These are phyloP conservation scores for Halocynthia roretzi DNA, from an alignment of 23 tunicate species.

Conservation along the genomic window DNA sequence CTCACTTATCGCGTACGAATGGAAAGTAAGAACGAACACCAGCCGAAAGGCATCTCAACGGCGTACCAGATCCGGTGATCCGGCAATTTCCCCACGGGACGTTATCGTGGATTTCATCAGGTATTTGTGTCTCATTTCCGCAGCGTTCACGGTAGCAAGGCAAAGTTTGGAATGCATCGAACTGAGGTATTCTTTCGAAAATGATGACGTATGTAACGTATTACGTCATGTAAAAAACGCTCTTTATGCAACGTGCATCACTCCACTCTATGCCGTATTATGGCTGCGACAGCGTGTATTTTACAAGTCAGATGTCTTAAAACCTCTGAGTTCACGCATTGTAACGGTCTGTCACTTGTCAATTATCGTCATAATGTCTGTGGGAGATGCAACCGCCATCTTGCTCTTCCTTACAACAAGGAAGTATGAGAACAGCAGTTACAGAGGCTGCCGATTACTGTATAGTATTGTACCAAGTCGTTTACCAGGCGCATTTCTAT, in stretches of 20 bases:
- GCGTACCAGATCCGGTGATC: neutral
- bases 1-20: slow-evolving; percentile 13
- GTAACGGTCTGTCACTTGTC: slow-evolving; percentile 25
- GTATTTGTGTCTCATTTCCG: slow-evolving; percentile 41
- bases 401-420: slow-evolving; percentile 38
- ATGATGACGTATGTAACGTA: slow-evolving; percentile 20
- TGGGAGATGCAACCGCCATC: slow-evolving; percentile 27
- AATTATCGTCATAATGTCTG: slow-evolving; percentile 49
- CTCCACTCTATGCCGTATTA: slow-evolving; percentile 49
- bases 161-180: slow-evolving; percentile 39
- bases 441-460: slow-evolving; percentile 38
- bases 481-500: slow-evolving; percentile 57
- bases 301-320: slow-evolving; percentile 31
- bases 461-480: slow-evolving; percentile 22
- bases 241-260: slow-evolving; percentile 33
- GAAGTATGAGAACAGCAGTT: slow-evolving; percentile 11
- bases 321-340: slow-evolving; percentile 14
- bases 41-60: neutral
- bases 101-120: slow-evolving; percentile 35
- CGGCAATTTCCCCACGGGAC: slow-evolving; percentile 1
- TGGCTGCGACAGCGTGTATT: slow-evolving; percentile 74
- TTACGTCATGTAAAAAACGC: slow-evolving; percentile 25
- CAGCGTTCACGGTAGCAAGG: slow-evolving; percentile 14
- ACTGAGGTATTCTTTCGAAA: slow-evolving; percentile 14
- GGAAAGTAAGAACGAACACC: slow-evolving; percentile 20